Percentiles rank a stretch among this genome's conserved stretches.
Evolutionary conservation across 2,113 vertebrate species (phyloP).

Genomic region (Zosterops japonicus): DNA sequence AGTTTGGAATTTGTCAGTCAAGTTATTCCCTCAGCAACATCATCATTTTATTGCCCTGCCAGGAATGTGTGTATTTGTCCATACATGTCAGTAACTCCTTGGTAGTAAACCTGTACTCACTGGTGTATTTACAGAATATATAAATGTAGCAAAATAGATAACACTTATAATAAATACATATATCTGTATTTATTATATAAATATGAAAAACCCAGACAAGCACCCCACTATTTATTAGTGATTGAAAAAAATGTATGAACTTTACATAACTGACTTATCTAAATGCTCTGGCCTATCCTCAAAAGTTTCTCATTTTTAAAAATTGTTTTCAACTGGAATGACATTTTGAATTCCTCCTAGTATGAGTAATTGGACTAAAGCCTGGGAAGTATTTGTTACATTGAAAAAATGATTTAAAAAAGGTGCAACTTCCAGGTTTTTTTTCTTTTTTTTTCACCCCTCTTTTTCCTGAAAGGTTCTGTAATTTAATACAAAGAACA

Average conservation of each 20-base stretch:
- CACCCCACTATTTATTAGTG: neutral
- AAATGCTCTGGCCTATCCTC: slow-evolving; percentile 5
- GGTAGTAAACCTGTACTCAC: neutral
- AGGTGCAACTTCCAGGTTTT: neutral
- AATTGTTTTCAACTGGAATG: slow-evolving; percentile 40
- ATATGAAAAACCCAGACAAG: neutral
- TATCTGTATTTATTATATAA: neutral
- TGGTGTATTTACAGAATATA: neutral
- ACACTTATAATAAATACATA: too few species aligned
- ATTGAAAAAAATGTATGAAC: neutral
- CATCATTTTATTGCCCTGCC: rapidly evolving
- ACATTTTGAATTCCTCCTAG: slow-evolving; percentile 46
- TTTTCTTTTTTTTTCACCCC: neutral
- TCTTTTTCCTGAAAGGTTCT: neutral
- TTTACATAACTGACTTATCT: slow-evolving; percentile 38
- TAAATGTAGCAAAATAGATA: neutral
- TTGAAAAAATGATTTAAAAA: neutral
- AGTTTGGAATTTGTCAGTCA: neutral
- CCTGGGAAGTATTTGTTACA: slow-evolving; percentile 5
- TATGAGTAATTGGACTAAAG: slow-evolving; percentile 21
- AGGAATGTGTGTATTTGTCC: neutral
- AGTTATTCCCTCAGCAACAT: neutral
- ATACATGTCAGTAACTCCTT: neutral
- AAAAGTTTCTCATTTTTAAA: neutral
- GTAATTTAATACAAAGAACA: slow-evolving; percentile 1